Evolutionary conservation across 2,797 vertebrate genomes (phyloP), one percentile per base, ranked within the genome.

Genomic region (Toxotes lorentzi): DNA sequence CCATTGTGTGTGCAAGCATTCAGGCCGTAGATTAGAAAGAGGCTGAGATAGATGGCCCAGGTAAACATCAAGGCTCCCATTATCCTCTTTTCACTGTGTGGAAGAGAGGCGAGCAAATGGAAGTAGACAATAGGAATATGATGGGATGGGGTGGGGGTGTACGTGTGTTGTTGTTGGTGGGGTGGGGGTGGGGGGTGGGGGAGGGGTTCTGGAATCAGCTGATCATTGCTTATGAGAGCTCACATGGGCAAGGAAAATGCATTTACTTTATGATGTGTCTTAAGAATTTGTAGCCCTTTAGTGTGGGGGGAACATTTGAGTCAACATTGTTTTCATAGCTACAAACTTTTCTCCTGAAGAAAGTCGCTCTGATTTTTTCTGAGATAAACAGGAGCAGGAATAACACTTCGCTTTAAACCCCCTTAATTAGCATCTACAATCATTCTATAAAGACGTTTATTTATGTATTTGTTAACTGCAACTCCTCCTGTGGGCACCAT

Each of bases 1-100:
- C 85, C 78, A 86, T 89, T 91, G 78, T 90, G 83, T 86, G 85
- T 73, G 84, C 84, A 78, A 92, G 93, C 93, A 90, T 91, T 93
- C 87, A 87, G 64, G 67, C 43, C 79, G 71, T n/a, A 79, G 86
- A 86, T 80, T 76, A 84, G 76, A 88, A 82, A 84, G 85, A 90
- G 76, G 90, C 30, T 71, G 73, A 81, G 75, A 83, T 75, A 73
- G 68, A 88, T 73, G 81, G 64, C 3, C 51, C 88, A 92, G 86
- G 84, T 88, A 89, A 90, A 87, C 85, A 83, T 84, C 75, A 84
- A 83, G 86, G 80, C 87, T 73, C 24, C 88, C 86, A 92, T 93
- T 94, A 94, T 93, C 90, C 76, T 75, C 90, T 89, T 82, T 83
- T 79, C 83, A 81, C 81, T 70, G 68, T 81, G 81, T 62, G 48